Conservation (phyloP, 2,113 vertebrate genomes). For the Hippocampus comes region DNA sequence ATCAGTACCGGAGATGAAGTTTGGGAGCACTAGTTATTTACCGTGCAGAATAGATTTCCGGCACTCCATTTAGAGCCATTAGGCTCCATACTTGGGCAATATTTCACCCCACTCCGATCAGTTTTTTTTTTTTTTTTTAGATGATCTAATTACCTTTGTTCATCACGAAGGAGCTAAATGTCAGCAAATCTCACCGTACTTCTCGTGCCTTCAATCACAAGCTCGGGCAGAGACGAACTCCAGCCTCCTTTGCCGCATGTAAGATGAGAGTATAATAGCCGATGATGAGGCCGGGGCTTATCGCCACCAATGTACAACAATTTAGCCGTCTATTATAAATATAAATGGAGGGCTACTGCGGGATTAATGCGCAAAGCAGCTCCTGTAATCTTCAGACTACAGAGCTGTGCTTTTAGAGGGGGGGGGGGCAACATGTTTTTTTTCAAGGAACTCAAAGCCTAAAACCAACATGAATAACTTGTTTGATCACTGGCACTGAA, state of each 20-base stretch:
- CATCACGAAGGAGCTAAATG: slow-evolving; percentile 40
- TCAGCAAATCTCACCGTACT: slow-evolving; percentile 36
- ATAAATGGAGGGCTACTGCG: slow-evolving; percentile 31
- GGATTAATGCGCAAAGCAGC: slow-evolving; percentile 31
- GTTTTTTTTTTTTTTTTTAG: slow-evolving; percentile 28
- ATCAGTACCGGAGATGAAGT: slow-evolving; percentile 18
- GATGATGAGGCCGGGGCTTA: slow-evolving; percentile 33
- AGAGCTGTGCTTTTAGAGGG: background rate
- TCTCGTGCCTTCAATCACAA: slow-evolving; percentile 14
- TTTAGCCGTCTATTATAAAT: slow-evolving; percentile 41
- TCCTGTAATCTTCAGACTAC: slow-evolving; percentile 20
- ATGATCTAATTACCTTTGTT: slow-evolving; percentile 52
- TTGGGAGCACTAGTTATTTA: slow-evolving; percentile 46
- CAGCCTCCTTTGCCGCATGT: slow-evolving; percentile 6
- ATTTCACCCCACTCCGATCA: slow-evolving; percentile 31
- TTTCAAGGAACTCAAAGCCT: slow-evolving; percentile 2
- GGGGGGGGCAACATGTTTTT: background rate
- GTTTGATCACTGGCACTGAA: slow-evolving; percentile 12
- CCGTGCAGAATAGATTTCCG: slow-evolving; percentile 37
- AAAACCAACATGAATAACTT: slow-evolving; percentile 9
- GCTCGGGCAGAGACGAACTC: slow-evolving; percentile 21
- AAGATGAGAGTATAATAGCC: slow-evolving; percentile 41
- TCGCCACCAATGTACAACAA: slow-evolving; percentile 42
- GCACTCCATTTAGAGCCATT: slow-evolving; percentile 36
- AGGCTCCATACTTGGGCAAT: slow-evolving; percentile 32